A percentile compares a stretch with the other conserved stretches of the same genome.
phyloP scores from a whole-genome alignment of 2,888 invertebrate species.

The Octonoba sinensis region DNA sequence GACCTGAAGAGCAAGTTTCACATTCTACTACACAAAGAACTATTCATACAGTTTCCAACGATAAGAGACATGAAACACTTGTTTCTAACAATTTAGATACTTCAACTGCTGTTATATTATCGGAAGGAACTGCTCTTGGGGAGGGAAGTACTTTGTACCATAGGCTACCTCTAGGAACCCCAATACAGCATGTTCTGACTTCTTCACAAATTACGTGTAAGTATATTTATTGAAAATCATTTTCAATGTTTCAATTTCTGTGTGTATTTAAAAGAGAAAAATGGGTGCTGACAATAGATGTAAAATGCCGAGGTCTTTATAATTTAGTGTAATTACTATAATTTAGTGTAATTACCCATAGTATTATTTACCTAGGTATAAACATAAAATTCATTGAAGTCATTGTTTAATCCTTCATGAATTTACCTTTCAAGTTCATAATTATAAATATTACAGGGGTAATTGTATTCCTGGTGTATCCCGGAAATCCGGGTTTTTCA shows the following conservation, averaged over 20 bases:
- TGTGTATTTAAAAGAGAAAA: too few species aligned
- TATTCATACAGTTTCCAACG: slow-evolving; percentile 19
- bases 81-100: slow-evolving; percentile 31
- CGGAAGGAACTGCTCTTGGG: slow-evolving; percentile 30
- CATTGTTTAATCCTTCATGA: too few species aligned
- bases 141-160: slow-evolving; percentile 45
- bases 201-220: slow-evolving; percentile 56
- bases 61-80: slow-evolving; percentile 27
- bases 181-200: slow-evolving; percentile 59
- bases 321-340: too few species aligned
- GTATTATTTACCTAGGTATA: too few species aligned
- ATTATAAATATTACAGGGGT: too few species aligned
- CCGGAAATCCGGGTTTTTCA: too few species aligned
- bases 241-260: not conserved
- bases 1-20: slow-evolving; percentile 24
- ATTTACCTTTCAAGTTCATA: too few species aligned
- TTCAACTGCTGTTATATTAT: slow-evolving; percentile 29
- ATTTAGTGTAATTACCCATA: too few species aligned
- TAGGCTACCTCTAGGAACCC: slow-evolving; percentile 50
- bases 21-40: slow-evolving; percentile 15
- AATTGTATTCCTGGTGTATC: too few species aligned
- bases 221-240: slow-evolving; percentile 10
- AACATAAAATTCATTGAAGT: too few species aligned
- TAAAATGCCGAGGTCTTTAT: too few species aligned
- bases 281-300: too few species aligned